Evolutionary conservation across 2,797 vertebrate genomes (phyloP).

Genomic region (Epinephelus coioides): DNA sequence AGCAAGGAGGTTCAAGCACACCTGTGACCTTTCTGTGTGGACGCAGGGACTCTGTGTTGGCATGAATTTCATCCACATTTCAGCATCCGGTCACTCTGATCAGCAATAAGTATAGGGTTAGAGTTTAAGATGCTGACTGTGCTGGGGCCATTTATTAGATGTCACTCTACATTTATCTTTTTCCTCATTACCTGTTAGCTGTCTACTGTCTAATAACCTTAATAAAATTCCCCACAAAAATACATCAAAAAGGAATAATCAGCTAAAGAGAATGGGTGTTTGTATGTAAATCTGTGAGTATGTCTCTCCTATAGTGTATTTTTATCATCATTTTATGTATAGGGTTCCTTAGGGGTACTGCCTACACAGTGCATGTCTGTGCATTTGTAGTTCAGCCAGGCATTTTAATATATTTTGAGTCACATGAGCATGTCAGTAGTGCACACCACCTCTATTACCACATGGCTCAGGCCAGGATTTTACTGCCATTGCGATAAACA

Average conservation of each 20-base stretch:
- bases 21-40: not conserved
- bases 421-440: not conserved
- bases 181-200: not conserved
- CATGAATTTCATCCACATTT: not conserved
- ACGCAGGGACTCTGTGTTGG: not conserved
- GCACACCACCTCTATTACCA: slow-evolving; percentile 39
- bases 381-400: slow-evolving; percentile 1
- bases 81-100: not conserved
- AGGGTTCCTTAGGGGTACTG: not conserved
- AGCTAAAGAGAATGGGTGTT: not conserved
- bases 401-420: slow-evolving; percentile 38
- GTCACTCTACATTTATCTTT: not conserved
- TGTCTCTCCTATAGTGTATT: not conserved
- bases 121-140: not conserved
- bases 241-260: not conserved
- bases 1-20: not conserved
- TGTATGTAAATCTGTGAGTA: not conserved
- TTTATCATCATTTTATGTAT: not conserved
- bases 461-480: slow-evolving; percentile 36
- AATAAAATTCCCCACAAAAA: not conserved
- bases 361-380: not conserved
- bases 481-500: slow-evolving; percentile 46
- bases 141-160: not conserved
- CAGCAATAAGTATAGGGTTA: not conserved
- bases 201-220: not conserved